These are phyloP conservation scores for Chaenodraco wilsoni DNA, from an alignment of 2,797 vertebrate genomes.

Conservation along the genomic window DNA sequence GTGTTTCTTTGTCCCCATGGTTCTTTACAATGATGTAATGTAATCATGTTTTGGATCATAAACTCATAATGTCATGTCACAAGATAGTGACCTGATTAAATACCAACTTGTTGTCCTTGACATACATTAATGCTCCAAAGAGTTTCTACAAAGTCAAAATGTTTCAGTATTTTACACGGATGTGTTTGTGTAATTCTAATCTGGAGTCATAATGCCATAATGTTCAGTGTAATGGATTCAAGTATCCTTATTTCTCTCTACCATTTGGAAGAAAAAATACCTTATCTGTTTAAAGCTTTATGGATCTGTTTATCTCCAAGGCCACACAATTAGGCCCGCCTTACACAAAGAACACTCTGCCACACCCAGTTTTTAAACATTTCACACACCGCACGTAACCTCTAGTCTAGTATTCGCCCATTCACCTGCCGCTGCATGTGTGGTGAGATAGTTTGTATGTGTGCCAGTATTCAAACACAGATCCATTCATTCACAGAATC, in stretches of 20 bases:
- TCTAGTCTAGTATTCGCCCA: constrained; percentile 48
- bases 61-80: constrained; percentile 41
- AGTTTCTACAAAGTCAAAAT: constrained; percentile 6
- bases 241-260: constrained; percentile 1
- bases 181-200: constrained; percentile 38
- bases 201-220: constrained; percentile 24
- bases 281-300: constrained; percentile 67
- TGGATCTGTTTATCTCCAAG: constrained; percentile 46
- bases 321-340: constrained; percentile 35
- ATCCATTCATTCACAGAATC: constrained; percentile 49
- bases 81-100: constrained; percentile 32
- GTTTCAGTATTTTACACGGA: constrained; percentile 10
- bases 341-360: constrained; percentile 49
- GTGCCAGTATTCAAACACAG: constrained; percentile 33
- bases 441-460: constrained; percentile 28
- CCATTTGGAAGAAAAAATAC: constrained; percentile 35
- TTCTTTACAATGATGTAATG: constrained; percentile 23
- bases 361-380: constrained; percentile 63
- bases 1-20: neutral
- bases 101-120: constrained; percentile 44
- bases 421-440: constrained; percentile 25
- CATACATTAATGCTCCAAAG: constrained; percentile 12
- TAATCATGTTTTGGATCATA: constrained; percentile 34
- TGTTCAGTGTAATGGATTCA: constrained; percentile 24
- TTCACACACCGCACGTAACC: constrained; percentile 47